These are phyloP conservation scores for Syrmaticus mikado DNA, from an alignment of 2,113 vertebrate species.

Conservation along the genomic window DNA sequence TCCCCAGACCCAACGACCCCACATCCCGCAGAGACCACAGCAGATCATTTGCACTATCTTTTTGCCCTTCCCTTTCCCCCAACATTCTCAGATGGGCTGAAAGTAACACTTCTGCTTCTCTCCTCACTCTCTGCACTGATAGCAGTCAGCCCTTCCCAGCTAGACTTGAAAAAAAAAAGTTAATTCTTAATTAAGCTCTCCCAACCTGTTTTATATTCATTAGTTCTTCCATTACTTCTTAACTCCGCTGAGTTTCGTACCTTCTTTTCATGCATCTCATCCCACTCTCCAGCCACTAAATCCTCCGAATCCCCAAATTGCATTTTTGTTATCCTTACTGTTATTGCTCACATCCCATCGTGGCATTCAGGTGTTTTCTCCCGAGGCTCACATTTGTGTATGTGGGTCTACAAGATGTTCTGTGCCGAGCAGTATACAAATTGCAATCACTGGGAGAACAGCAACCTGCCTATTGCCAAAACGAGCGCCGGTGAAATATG, in stretches of 20 bases:
- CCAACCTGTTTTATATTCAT: slow-evolving; percentile 4
- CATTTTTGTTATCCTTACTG: slow-evolving; percentile 30
- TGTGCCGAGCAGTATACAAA: slow-evolving; percentile 6
- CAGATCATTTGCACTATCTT: not conserved
- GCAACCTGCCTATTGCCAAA: not conserved
- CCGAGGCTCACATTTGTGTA: not conserved
- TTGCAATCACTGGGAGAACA: not conserved
- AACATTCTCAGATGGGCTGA: not conserved
- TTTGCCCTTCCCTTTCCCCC: not conserved
- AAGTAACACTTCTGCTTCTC: accelerated
- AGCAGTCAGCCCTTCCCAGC: not conserved
- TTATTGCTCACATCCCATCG: not conserved
- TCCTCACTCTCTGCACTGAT: not conserved
- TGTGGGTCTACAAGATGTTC: not conserved
- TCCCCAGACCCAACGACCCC: not conserved
- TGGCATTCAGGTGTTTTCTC: not conserved
- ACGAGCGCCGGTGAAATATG: not conserved
- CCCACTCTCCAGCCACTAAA: not conserved
- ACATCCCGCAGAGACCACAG: accelerated
- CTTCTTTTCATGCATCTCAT: not conserved
- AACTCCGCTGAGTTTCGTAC: not conserved
- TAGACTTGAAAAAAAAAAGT: not conserved
- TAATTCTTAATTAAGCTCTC: slow-evolving; percentile 21
- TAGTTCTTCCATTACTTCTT: not conserved
- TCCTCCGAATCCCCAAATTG: not conserved